Evolutionary conservation across 2,113 vertebrate species (phyloP).

Genomic region (Chlamydotis undulata): DNA sequence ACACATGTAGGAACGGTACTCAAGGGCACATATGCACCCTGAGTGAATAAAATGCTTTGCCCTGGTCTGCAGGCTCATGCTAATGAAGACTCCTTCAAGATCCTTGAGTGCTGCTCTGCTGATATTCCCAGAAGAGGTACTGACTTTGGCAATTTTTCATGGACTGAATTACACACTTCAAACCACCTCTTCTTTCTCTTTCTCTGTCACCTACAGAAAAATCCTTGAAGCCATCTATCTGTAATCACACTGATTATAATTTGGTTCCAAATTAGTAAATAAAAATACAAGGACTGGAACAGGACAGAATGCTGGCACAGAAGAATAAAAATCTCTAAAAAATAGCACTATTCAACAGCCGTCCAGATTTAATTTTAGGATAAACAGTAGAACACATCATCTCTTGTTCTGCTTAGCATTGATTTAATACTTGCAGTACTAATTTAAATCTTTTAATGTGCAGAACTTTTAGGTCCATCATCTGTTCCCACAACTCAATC

Average conservation of each 20-base stretch:
- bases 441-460: neutral
- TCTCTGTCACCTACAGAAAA: neutral
- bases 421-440: constrained; percentile 23
- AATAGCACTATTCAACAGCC: neutral
- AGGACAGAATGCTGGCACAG: neutral
- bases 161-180: neutral
- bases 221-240: neutral
- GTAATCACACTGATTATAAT: neutral
- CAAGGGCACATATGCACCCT: neutral
- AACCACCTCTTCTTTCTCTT: neutral
- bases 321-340: neutral
- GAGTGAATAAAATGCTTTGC: neutral
- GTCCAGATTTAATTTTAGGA: neutral
- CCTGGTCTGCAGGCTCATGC: neutral
- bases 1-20: neutral
- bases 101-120: neutral
- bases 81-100: neutral
- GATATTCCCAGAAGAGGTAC: neutral
- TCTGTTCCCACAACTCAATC: neutral
- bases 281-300: neutral
- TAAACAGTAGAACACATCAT: neutral
- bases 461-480: constrained; percentile 1
- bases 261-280: neutral
- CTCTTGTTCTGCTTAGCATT: constrained; percentile 1
- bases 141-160: neutral